Evolutionary conservation across 2,888 invertebrate species (phyloP), one percentile per base, ranked within the genome.

Genomic region (Drosophila peninsularis): DNA sequence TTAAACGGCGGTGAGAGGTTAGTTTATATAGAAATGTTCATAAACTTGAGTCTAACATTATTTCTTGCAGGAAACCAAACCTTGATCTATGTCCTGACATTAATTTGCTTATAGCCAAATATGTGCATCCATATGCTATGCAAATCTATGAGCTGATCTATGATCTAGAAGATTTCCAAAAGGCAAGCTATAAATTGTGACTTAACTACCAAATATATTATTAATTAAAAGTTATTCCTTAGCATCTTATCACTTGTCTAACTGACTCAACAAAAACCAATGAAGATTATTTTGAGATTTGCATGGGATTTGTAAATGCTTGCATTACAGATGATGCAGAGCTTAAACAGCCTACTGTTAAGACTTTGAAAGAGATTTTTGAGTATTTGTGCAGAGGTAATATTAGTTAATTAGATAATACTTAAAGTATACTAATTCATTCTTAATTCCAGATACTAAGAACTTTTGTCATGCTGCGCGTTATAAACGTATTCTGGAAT

Each of bases 131-230:
- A 5, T 58, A 56, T 39, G 11, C 67, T 5, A 36, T 68, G 24
- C 36, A 85, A 37, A 52, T 89, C 7, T 71, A 61, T 37, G 55
- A 70, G n/a, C 21, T 75, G 13, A 14, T 89, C 45, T 90, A 80
- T 62, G 65, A 68, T 44, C 57, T 66, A 13, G 37, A 62, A 6
- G 55, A 74, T n/a, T 74, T 85, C 56, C 76, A 74, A 64, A 52
- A 75, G 52, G 89, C 79, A 44, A 53, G 19, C 36, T 0, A 0
- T 14, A 6, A n/a, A 10, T 1, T 3, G 5, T 34, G 1, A 6
- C 3, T 6, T 6, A 11, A 37, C 7, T 42, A 3, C 0, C 2
- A 1, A 3, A 7, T 5, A 0, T 37, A 36, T 7, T 21, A 47
- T 10, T 50, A 11, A 14, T 13, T 30, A 1, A 14, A 11, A 4